Evolutionary conservation across 2,113 vertebrate species (phyloP).

Genomic region (Colaptes auratus): DNA sequence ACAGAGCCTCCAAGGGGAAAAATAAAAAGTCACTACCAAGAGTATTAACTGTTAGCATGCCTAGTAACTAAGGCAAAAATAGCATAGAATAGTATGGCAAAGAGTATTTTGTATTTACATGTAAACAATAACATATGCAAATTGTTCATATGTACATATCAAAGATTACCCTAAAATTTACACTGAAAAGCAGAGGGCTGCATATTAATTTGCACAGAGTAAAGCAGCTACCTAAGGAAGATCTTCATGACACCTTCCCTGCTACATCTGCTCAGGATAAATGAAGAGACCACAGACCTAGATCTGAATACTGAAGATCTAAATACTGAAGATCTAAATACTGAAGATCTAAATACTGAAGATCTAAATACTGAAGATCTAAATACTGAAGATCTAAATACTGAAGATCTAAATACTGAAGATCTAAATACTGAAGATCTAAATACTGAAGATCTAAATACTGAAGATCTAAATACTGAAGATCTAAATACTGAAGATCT

Average conservation of each 20-base stretch:
- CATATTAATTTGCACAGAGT: neutral
- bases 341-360: conserved; percentile 5
- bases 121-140: neutral
- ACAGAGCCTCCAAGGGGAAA: neutral
- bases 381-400: neutral
- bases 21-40: neutral
- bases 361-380: neutral
- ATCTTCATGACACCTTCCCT: neutral
- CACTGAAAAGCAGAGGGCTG: neutral
- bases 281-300: no score
- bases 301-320: neutral
- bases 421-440: neutral
- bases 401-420: neutral
- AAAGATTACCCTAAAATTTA: neutral
- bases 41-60: neutral
- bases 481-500: neutral
- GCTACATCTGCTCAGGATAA: neutral
- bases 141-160: neutral
- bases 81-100: neutral
- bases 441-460: neutral
- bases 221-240: neutral
- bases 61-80: neutral
- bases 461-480: no score
- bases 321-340: neutral
- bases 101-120: neutral